Conservation (phyloP, 2,113 vertebrate genomes). For the Psittacus erithacus region DNA sequence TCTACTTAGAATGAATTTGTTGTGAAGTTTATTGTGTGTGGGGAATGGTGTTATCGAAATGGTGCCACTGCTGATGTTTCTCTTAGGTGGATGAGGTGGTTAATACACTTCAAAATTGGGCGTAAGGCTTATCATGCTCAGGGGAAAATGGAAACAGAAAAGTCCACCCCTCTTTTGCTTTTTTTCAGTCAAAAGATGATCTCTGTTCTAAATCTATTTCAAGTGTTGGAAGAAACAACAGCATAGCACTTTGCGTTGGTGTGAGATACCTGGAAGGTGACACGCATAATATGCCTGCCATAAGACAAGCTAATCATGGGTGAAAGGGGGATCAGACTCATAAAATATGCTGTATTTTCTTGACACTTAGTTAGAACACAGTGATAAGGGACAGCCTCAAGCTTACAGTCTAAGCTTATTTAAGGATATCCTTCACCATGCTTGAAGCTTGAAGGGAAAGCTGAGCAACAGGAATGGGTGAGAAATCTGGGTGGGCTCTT, state of each 20-base stretch:
- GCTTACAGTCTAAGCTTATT: neutral
- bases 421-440: neutral
- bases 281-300: neutral
- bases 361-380: neutral
- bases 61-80: neutral
- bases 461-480: neutral
- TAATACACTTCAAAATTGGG: neutral
- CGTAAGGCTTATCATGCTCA: neutral
- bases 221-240: neutral
- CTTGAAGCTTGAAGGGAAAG: neutral
- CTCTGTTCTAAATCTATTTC: neutral
- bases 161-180: neutral
- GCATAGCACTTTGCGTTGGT: neutral
- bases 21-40: neutral
- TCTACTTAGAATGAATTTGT: neutral
- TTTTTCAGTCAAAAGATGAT: neutral
- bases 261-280: neutral
- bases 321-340: neutral
- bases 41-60: neutral
- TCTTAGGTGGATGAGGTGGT: neutral
- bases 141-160: neutral
- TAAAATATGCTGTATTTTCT: neutral
- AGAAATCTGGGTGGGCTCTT: neutral
- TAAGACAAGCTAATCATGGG: neutral
- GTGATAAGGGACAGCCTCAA: neutral